Conservation (phyloP, 2,113 vertebrate genomes). For the Tricholaema leucomelas region DNA sequence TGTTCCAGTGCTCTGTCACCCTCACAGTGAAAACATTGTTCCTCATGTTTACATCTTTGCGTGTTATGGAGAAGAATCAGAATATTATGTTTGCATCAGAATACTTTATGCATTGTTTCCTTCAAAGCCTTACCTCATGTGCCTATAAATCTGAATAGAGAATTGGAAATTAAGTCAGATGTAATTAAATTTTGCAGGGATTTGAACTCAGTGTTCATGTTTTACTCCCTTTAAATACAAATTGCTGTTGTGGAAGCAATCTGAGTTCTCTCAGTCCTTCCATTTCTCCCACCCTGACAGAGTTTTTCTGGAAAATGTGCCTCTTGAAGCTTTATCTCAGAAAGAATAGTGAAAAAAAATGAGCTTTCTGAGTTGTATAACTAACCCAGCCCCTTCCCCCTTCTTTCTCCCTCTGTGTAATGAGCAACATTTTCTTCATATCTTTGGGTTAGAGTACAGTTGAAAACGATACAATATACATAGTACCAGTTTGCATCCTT, state of each 20-base stretch:
- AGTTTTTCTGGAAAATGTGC: background rate
- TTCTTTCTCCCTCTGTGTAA: constrained; percentile 32
- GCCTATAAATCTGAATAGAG: background rate
- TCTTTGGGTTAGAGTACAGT: constrained; percentile 51
- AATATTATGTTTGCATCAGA: background rate
- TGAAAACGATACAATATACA: constrained; percentile 49
- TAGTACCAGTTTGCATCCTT: constrained; percentile 55
- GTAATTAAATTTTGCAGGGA: background rate
- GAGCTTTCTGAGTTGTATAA: constrained; percentile 37
- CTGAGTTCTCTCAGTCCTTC: background rate
- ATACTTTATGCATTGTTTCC: background rate
- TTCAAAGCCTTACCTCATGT: background rate
- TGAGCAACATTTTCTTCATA: constrained; percentile 60
- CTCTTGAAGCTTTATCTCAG: constrained; percentile 17
- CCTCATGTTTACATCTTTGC: background rate
- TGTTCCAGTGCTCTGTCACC: no score
- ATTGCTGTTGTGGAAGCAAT: background rate
- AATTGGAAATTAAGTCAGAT: background rate
- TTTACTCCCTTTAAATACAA: background rate
- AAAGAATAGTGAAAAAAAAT: constrained; percentile 13
- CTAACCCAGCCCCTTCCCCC: background rate
- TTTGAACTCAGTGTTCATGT: background rate
- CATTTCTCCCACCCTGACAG: background rate
- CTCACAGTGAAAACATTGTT: no score
- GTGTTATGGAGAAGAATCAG: background rate